phyloP scores from a whole-genome alignment of 2,113 vertebrate species.

The Trachemys scripta region DNA sequence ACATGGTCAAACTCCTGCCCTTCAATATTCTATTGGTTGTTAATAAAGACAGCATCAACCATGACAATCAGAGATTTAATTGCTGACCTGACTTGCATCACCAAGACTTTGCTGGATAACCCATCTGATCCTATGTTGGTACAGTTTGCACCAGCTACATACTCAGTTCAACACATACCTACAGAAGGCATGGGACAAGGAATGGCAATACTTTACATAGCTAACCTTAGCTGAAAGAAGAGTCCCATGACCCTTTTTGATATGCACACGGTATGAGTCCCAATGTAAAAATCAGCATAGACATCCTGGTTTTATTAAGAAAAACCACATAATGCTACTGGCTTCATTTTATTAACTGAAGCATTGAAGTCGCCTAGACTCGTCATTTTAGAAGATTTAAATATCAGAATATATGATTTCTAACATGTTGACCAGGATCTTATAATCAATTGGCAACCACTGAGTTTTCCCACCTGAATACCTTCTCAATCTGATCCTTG shows the following conservation, averaged over 20 bases:
- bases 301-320: neutral
- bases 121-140: accelerated
- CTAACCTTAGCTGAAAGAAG: accelerated
- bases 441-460: neutral
- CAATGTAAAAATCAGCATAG: neutral
- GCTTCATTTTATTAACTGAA: neutral
- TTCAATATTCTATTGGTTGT: neutral
- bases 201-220: accelerated
- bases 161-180: neutral
- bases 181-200: neutral
- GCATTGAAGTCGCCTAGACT: neutral
- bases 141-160: accelerated
- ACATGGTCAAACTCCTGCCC: neutral
- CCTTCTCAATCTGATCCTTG: neutral
- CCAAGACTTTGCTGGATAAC: accelerated
- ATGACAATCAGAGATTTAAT: neutral
- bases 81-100: accelerated
- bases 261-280: neutral
- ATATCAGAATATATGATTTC: accelerated
- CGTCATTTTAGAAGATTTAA: accelerated
- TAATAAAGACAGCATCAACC: neutral
- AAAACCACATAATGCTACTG: neutral
- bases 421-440: neutral
- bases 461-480: neutral
- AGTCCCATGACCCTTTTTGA: neutral